A percentile compares a stretch with the other conserved stretches of the same genome.
Evolutionary conservation across 2,888 invertebrate species (phyloP).

Genomic region (Scaptomyza polygonia): DNA sequence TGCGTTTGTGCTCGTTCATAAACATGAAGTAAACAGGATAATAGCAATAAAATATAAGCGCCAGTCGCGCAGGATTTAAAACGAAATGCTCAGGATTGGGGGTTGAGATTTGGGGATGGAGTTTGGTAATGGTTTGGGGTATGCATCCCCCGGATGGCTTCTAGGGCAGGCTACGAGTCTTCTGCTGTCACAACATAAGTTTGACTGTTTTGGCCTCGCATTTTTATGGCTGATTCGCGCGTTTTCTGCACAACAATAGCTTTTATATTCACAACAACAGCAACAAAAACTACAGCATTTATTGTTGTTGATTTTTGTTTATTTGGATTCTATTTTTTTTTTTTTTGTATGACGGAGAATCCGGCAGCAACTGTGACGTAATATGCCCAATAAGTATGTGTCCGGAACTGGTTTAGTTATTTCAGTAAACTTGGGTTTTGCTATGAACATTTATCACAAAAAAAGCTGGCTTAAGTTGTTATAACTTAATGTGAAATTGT

Average conservation of each 20-base stretch:
- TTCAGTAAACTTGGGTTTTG: slow-evolving; percentile 7
- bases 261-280: slow-evolving; percentile 42
- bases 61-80: slow-evolving; percentile 65
- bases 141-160: background rate
- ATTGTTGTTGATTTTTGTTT: slow-evolving; percentile 65
- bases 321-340: slow-evolving; percentile 58
- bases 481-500: background rate
- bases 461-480: slow-evolving; percentile 53
- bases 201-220: slow-evolving; percentile 75
- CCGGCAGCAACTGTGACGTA: slow-evolving; percentile 71
- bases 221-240: slow-evolving; percentile 75
- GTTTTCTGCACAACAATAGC: slow-evolving; percentile 50
- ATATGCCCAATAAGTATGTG: slow-evolving; percentile 70
- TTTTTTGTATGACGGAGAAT: slow-evolving; percentile 22
- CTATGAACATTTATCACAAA: slow-evolving; percentile 70
- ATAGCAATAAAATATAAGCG: slow-evolving; percentile 82
- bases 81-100: slow-evolving; percentile 36
- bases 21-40: slow-evolving; percentile 83
- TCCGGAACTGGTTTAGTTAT: slow-evolving; percentile 39
- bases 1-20: slow-evolving; percentile 63
- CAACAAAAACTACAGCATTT: slow-evolving; percentile 24
- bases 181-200: slow-evolving; percentile 69
- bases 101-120: background rate
- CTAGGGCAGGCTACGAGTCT: slow-evolving; percentile 24
- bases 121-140: slow-evolving; percentile 2